Base-by-base conservation (phyloP, 1,140 invertebrate genomes). In the Pseudomyrmex concolor region DNA sequence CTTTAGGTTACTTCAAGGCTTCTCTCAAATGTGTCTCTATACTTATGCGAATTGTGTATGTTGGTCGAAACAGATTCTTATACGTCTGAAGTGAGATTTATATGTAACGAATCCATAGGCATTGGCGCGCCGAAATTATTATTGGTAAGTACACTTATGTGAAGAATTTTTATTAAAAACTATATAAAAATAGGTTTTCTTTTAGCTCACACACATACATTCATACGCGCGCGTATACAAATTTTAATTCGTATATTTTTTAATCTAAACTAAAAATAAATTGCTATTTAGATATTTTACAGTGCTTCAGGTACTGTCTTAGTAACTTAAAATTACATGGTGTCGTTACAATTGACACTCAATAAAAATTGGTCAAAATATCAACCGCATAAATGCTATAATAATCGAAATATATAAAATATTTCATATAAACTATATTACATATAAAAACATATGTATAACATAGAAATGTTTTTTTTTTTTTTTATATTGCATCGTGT, bases 11-110 rank as follows among this genome's bases (percentile, higher is more conserved):
- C 0, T 7, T 34, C 34, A 34, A 5, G 5, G 5, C 5, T 34
- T 34, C 34, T 34, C 34, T 34, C 34, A 34, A 7, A 34, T 34
- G 34, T 34, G 34, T 34, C 34, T 34, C 5, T 34, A 34, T 34
- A 34, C 34, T 34, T 34, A 34, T 34, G 34, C 34, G 34, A 34
- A 7, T 7, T 34, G 34, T 34, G 2, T 34, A 34, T 34, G 34
- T 34, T 34, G 34, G 7, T 68, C 59, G 76, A 34, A 34, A 34
- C 19, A 91, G 90, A 62, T 82, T 84, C 51, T 55, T 89, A 88
- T 34, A 85, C 82, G 43, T 88, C 90, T 1, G 90, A 91, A 82
- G 68, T 92, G 59, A 67, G 81, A 73, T 88, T 92, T 78, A 85
- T 85, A 60, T 92, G 91, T 51, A 83, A 90, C 43, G 74, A 87